Base-by-base conservation (phyloP, 2,888 invertebrate genomes). In the Eilema depressum region DNA sequence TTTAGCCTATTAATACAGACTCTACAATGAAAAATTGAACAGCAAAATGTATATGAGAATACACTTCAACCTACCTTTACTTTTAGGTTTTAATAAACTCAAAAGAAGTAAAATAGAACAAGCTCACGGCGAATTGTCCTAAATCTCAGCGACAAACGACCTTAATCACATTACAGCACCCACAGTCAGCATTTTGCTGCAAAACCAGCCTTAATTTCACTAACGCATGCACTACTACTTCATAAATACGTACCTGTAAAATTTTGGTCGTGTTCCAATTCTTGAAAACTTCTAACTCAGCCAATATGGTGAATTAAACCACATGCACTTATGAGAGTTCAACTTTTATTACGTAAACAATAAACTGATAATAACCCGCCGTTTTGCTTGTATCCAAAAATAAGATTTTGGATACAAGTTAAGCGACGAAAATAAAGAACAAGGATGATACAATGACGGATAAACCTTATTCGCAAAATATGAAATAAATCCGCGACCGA, bases 191-290 rank as follows among this genome's bases (percentile, higher is more conserved):
- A 56, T 28, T 63, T 53, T 33, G 14, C 61, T 28, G 14, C 25
- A 30, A 60, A 65, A n/a, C 33, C 30, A 33, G 37, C 33, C 25
- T 59, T 75, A 76, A 82, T 78, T 76, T 66, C 75, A 82, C 75
- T 79, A 72, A 69, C 71, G 63, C 60, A 69, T 74, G 62, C 68
- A 12, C 63, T 62, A 66, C 73, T 69, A 77, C 28, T 4, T 25
- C 65, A 74, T 75, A 75, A 75, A 60, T 75, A 83, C 81, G 74
- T 81, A 82, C 83, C 75, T 81, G 75, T 4, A 47, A 69, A 72
- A 61, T 63, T 14, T 41, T 82, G 82, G 81, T 76, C 74, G 47
- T 71, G 69, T 71, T 81, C 81, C 82, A 83, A 83, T 69, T 74
- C 25, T 61, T 25, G 30, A 53, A 63, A 68, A 66, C 10, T 66